Percentiles rank a stretch among this genome's conserved stretches.
Evolutionary conservation across 2,113 vertebrate genomes (phyloP).

Genomic region (Tapirus terrestris): DNA sequence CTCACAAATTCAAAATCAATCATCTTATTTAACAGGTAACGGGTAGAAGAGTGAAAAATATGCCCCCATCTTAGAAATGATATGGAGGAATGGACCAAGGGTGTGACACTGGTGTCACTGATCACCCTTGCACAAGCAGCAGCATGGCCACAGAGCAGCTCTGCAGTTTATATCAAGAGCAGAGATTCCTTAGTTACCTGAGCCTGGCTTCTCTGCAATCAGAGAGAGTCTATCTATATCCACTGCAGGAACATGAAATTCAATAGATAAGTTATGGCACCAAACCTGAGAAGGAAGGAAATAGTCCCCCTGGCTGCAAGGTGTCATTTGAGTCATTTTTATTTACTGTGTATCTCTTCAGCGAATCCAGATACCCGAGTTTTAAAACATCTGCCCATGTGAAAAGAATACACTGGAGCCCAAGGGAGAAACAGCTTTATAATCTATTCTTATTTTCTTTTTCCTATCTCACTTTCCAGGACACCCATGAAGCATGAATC

Average conservation of each 20-base stretch:
- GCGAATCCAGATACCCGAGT: slow-evolving; percentile 39
- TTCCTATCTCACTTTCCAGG: slow-evolving; percentile 36
- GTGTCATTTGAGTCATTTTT: slow-evolving; percentile 52
- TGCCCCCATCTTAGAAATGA: background rate
- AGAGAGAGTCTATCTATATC: background rate
- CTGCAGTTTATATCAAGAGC: background rate
- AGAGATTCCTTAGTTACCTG: background rate
- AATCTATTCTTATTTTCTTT: slow-evolving; percentile 52
- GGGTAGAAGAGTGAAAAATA: background rate
- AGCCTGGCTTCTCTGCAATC: background rate
- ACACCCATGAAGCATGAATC: slow-evolving; percentile 5
- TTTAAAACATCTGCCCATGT: slow-evolving; percentile 61
- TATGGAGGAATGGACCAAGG: background rate
- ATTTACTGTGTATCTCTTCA: slow-evolving; percentile 49
- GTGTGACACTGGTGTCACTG: background rate
- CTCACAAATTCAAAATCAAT: slow-evolving; percentile 16
- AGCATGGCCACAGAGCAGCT: background rate
- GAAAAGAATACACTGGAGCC: slow-evolving; percentile 57
- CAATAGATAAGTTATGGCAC: slow-evolving; percentile 40
- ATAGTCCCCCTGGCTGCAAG: background rate
- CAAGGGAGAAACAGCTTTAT: slow-evolving; percentile 48
- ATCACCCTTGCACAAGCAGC: background rate
- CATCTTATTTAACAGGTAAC: background rate
- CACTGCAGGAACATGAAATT: slow-evolving; percentile 38
- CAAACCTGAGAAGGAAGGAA: slow-evolving; percentile 48